Conservation (phyloP, 2,888 invertebrate species). For the Limnephilus lunatus region DNA sequence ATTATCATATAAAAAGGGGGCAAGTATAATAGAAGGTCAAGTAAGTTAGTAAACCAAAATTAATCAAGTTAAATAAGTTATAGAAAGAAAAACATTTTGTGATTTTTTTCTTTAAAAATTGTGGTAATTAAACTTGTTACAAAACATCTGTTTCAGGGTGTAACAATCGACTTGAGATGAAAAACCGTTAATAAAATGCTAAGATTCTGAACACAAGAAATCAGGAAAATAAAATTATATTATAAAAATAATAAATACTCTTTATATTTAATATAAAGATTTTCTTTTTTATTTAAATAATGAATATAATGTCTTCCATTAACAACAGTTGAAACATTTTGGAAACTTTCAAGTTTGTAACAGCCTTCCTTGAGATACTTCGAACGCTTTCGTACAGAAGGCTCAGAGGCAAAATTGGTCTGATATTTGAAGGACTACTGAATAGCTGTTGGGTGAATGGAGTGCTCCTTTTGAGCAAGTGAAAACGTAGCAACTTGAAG, state of each 20-base stretch:
- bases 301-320: not conserved
- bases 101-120: not conserved
- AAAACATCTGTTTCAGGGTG: not conserved
- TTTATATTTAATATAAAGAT: no score
- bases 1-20: no score
- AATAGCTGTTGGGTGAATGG: not conserved
- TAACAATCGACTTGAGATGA: no score
- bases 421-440: not conserved
- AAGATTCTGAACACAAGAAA: not conserved
- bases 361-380: not conserved
- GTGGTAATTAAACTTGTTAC: not conserved
- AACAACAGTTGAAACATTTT: not conserved
- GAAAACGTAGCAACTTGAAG: not conserved
- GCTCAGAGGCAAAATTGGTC: not conserved
- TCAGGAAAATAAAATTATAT: no score
- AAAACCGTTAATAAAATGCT: no score
- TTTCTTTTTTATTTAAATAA: not conserved
- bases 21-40: no score
- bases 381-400: not conserved
- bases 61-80: no score
- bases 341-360: not conserved
- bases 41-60: no score
- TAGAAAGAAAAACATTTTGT: no score
- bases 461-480: constrained; percentile 8
- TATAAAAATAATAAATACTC: no score